Evolutionary conservation across 2,113 vertebrate genomes (phyloP).

Genomic region (Macrotis lagotis): DNA sequence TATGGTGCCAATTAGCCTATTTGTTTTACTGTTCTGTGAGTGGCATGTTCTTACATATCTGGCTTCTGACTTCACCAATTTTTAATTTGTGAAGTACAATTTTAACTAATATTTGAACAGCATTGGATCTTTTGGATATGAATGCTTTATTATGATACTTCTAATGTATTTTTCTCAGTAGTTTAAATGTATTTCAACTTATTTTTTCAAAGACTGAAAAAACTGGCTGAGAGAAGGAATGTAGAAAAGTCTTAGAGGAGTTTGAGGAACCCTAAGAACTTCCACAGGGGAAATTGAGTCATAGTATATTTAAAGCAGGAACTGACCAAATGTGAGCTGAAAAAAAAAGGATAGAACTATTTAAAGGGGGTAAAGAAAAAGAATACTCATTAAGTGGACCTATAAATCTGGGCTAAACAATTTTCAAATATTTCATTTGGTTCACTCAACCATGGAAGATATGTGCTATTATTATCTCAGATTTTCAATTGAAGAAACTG

Average conservation of each 20-base stretch:
- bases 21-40: too few species aligned
- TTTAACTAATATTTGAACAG: too few species aligned
- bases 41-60: too few species aligned
- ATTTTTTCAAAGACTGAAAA: neutral
- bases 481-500: neutral
- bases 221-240: neutral
- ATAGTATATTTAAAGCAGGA: neutral
- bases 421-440: neutral
- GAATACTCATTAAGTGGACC: neutral
- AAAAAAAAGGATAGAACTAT: neutral
- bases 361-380: neutral
- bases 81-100: too few species aligned
- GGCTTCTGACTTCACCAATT: too few species aligned
- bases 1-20: too few species aligned
- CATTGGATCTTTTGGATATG: neutral
- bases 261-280: neutral
- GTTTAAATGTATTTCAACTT: neutral
- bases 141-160: neutral
- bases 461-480: neutral
- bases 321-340: neutral
- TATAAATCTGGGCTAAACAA: neutral
- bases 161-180: neutral
- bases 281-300: neutral
- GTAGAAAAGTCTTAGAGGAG: neutral
- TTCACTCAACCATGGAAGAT: neutral